Evolutionary conservation across 2,888 invertebrate genomes (phyloP), one percentile per base, ranked within the genome.

Genomic region (Cryptus viduatorius): DNA sequence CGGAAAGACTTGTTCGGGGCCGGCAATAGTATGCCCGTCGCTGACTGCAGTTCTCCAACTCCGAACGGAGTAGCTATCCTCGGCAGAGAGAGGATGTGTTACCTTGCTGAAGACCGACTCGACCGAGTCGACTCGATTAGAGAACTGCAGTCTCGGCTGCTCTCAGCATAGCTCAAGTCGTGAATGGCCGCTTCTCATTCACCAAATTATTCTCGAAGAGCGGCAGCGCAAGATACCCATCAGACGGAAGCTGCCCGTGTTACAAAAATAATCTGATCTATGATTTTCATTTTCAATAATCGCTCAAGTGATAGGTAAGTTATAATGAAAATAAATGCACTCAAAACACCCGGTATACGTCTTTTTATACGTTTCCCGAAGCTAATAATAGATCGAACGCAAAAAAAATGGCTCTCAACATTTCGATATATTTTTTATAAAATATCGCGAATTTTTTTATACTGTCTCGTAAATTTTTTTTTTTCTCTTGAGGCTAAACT

Each of bases 121-220:
- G 61, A 83, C 83, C 76, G 79, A 83, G 67, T 77, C 77, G 68
- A 83, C 83, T 83, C 83, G 83, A 83, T 83, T 83, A 79, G 79
- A 79, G 79, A 82, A 65, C 69, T 75, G 37, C 46, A 53, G 42
- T 67, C 65, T 48, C 19, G 48, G 8, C 31, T n/a, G 56, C 29
- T 56, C 56, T 75, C 69, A 68, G 50, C 24, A 64, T 77, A 73
- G 78, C 73, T 81, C 71, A 75, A 56, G 69, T 79, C 69, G 75
- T 87, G 87, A 87, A 87, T 87, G 84, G 86, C 81, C 85, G 82
- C 85, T 83, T 84, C 87, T 82, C 85, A 87, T 87, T 87, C 85
- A 87, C 86, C 81, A 86, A 86, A 87, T 87, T 87, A 87, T 87
- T 85, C 78, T 65, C 76, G 84, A 82, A 86, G 85, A 86, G 86